Conservation (phyloP, 1,140 invertebrate genomes). For the Ceratosolen solmsi region DNA sequence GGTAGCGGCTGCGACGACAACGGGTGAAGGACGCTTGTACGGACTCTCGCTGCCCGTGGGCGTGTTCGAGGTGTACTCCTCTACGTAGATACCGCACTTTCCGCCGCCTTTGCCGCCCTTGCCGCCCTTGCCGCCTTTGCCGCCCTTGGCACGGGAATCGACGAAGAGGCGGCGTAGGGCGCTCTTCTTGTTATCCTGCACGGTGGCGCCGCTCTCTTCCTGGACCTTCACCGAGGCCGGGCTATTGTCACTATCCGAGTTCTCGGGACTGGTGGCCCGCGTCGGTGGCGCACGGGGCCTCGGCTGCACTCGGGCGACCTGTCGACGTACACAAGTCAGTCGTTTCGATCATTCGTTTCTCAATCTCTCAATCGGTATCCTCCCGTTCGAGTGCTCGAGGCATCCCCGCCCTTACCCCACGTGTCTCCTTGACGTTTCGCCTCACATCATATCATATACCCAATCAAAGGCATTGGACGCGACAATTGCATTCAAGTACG, state of each 20-base stretch:
- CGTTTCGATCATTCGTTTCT: too few relatives aligned
- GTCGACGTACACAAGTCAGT: neutral
- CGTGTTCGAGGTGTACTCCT: conserved; percentile 68
- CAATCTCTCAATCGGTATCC: too few relatives aligned
- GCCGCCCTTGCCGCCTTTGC: conserved; percentile 76
- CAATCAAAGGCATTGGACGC: too few relatives aligned
- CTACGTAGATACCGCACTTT: conserved; percentile 72
- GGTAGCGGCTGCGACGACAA: conserved; percentile 55
- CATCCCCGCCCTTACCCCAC: too few relatives aligned
- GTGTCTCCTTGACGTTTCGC: too few relatives aligned
- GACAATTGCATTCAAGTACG: too few relatives aligned
- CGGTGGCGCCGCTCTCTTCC: conserved; percentile 74
- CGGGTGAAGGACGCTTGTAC: conserved; percentile 69
- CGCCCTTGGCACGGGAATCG: conserved; percentile 74
- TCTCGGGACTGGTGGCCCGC: conserved; percentile 63
- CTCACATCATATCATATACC: too few relatives aligned
- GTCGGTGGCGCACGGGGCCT: conserved; percentile 65
- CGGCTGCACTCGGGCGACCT: conserved; percentile 65
- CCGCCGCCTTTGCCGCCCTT: conserved; percentile 78
- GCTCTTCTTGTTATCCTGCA: conserved; percentile 82
- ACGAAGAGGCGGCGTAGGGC: conserved; percentile 80
- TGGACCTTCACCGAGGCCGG: conserved; percentile 73
- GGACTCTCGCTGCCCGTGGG: conserved; percentile 70
- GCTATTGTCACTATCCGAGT: conserved; percentile 70
- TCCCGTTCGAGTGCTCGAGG: too few relatives aligned